These are phyloP conservation scores for Bombyx huttoni DNA, from an alignment of 2,888 invertebrate species.

Conservation along the genomic window DNA sequence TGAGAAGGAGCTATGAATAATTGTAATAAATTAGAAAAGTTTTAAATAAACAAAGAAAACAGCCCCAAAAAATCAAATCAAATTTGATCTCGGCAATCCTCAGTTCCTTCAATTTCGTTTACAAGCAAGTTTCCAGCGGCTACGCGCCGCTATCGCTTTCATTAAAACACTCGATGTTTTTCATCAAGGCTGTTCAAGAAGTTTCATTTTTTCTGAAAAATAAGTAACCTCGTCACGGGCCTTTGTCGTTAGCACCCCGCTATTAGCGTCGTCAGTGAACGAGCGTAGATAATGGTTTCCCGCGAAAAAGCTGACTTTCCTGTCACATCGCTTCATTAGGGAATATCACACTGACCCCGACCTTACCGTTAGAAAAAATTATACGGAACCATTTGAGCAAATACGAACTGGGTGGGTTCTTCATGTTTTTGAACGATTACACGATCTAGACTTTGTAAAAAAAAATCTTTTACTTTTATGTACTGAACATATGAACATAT, in stretches of 20 bases:
- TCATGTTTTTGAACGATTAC: not conserved
- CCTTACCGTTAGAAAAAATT: conserved; percentile 7
- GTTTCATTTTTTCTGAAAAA: conserved; percentile 10
- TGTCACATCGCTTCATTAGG: conserved; percentile 29
- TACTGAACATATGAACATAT: too few relatives aligned
- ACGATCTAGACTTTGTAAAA: not conserved
- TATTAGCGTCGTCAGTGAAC: conserved; percentile 28
- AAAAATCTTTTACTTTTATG: not conserved
- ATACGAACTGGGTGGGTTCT: not conserved
- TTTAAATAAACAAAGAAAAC: too few relatives aligned
- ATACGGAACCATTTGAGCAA: not conserved
- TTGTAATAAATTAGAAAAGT: too few relatives aligned
- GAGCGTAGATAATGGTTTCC: conserved; percentile 19
- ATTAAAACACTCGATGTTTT: not conserved
- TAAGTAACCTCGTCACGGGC: conserved; percentile 15
- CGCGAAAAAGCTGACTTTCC: conserved; percentile 23
- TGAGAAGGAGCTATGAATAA: too few relatives aligned
- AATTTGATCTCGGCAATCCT: too few relatives aligned
- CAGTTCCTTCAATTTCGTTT: too few relatives aligned
- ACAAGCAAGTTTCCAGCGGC: too few relatives aligned
- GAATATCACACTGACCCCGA: conserved; percentile 12
- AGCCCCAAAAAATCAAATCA: too few relatives aligned
- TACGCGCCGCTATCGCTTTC: not conserved
- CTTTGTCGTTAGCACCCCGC: conserved; percentile 17
- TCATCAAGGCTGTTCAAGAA: not conserved